A percentile compares a stretch with the other conserved stretches of the same genome.
Evolutionary conservation across 1,140 invertebrate genomes (phyloP).

Genomic region (Aphaenogaster rudis): DNA sequence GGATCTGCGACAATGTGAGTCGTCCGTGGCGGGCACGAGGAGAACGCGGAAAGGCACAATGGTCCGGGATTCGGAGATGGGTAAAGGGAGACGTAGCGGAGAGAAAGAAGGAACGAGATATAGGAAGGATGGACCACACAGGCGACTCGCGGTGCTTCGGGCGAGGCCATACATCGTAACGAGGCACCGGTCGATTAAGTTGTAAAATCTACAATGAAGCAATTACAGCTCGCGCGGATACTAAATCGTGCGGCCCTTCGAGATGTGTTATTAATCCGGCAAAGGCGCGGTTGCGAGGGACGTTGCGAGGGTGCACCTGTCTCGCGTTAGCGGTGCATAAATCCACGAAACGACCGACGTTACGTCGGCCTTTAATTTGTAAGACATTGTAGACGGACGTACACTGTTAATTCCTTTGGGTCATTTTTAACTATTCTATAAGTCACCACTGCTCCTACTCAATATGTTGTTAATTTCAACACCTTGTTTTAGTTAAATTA

Average conservation of each 20-base stretch:
- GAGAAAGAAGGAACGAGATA: background rate
- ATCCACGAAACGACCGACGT: conserved; percentile 40
- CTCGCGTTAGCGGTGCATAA: conserved; percentile 62
- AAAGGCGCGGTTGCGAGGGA: background rate
- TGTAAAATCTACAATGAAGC: conserved; percentile 58
- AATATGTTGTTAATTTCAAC: too few relatives aligned
- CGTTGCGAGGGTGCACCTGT: conserved; percentile 63
- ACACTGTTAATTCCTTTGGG: too few relatives aligned
- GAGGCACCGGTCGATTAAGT: conserved; percentile 69
- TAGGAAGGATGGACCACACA: conserved; percentile 71
- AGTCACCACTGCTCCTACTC: too few relatives aligned
- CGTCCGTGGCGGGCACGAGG: background rate
- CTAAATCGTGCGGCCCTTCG: conserved; percentile 44
- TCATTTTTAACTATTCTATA: too few relatives aligned
- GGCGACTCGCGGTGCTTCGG: conserved; percentile 36
- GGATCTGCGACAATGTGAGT: conserved; percentile 65
- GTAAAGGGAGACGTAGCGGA: background rate
- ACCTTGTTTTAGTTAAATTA: too few relatives aligned
- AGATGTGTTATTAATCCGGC: conserved; percentile 69
- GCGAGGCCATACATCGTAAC: conserved; percentile 66
- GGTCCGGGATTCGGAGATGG: background rate
- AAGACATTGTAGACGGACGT: background rate
- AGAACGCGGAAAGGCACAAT: conserved; percentile 40
- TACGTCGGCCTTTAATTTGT: background rate
- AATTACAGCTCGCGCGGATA: conserved; percentile 65